Percentiles rank a stretch among this genome's conserved stretches.
Conservation (phyloP, 2,797 vertebrate genomes). For the Hybognathus amarus region DNA sequence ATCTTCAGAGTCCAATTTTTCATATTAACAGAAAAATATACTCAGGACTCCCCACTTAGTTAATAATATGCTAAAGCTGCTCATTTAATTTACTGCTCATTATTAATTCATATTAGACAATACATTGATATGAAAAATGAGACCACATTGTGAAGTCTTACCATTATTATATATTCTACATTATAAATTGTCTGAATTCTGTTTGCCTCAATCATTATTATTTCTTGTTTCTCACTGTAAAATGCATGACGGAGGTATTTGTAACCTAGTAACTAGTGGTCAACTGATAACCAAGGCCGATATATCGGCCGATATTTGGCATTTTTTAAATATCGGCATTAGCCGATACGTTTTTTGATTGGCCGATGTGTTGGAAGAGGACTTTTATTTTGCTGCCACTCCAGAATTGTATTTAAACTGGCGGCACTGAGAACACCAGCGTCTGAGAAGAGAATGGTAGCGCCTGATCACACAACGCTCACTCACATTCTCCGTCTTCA, state of each 20-base stretch:
- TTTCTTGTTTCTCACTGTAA: background rate
- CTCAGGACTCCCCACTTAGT: background rate
- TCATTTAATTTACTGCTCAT: background rate
- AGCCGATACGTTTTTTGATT: no score
- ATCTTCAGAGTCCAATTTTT: background rate
- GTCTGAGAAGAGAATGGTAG: no score
- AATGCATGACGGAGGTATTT: background rate
- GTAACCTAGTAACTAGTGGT: no score
- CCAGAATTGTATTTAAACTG: no score
- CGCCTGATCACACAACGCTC: no score
- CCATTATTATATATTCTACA: background rate
- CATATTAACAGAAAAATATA: background rate
- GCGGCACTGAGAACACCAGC: no score
- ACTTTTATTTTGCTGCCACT: no score
- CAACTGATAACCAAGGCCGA: no score
- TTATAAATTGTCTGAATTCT: background rate
- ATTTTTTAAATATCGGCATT: no score
- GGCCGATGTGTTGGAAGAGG: no score
- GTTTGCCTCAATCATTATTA: background rate
- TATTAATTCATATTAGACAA: background rate
- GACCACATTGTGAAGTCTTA: background rate
- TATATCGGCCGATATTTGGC: no score
- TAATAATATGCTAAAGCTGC: background rate
- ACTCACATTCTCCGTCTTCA: no score
- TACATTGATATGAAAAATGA: background rate